Percentiles rank a stretch among this genome's conserved stretches.
Evolutionary conservation across 2,113 vertebrate species (phyloP).

Genomic region (Limanda limanda): DNA sequence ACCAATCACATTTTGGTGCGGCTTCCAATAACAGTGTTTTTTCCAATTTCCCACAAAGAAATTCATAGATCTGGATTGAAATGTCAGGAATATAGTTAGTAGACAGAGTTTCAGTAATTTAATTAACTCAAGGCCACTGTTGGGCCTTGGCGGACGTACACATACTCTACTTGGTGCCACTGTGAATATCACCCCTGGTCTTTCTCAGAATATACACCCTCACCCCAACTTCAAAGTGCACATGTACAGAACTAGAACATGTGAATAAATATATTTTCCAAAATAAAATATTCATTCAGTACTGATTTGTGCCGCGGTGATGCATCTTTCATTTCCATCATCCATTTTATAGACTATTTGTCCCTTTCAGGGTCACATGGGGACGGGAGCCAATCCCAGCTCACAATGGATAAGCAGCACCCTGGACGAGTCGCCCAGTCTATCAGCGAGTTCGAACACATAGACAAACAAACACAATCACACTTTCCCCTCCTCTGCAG

Average conservation of each 20-base stretch:
- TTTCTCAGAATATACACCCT: neutral
- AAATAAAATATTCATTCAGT: conserved; percentile 10
- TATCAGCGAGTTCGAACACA: conserved; percentile 7
- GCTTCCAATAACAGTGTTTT: too few relatives aligned
- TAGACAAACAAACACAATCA: conserved; percentile 48
- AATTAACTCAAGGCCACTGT: too few relatives aligned
- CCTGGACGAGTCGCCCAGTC: conserved; percentile 16
- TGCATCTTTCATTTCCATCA: conserved; percentile 2
- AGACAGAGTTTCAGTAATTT: too few relatives aligned
- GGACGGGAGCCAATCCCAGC: conserved; percentile 13
- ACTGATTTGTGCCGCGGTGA: neutral
- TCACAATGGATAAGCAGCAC: neutral
- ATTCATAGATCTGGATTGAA: conserved; percentile 8
- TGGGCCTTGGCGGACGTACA: too few relatives aligned
- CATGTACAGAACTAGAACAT: neutral
- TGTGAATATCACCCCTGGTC: neutral
- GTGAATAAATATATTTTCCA: neutral
- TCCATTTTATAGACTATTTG: conserved; percentile 22
- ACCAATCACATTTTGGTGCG: too few relatives aligned
- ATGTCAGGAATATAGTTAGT: too few relatives aligned
- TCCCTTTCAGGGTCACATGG: conserved; percentile 11
- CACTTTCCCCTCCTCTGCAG: conserved; percentile 41
- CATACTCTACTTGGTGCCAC: too few relatives aligned
- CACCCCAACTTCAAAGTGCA: neutral
- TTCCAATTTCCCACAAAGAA: neutral